Evolutionary conservation across 2,888 invertebrate species (phyloP).

Genomic region (Thera britannica): DNA sequence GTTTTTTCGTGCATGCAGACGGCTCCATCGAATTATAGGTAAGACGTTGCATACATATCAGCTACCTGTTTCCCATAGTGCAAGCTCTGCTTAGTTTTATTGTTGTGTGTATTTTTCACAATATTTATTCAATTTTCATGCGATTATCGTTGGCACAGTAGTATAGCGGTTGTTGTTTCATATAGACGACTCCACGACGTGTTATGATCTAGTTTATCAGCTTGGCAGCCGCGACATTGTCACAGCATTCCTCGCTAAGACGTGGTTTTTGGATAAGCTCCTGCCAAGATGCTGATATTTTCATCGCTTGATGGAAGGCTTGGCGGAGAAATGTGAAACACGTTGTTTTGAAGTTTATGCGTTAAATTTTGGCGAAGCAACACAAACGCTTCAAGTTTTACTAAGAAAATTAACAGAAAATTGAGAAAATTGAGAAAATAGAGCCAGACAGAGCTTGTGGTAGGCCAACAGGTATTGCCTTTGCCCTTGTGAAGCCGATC

Average conservation of each 20-base stretch:
- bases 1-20: too few relatives aligned
- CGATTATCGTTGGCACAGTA: too few relatives aligned
- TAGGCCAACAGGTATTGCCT: too few relatives aligned
- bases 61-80: too few relatives aligned
- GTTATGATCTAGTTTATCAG: conserved; percentile 55
- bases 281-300: conserved; percentile 32
- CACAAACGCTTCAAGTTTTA: background rate
- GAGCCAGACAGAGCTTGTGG: too few relatives aligned
- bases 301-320: conserved; percentile 24
- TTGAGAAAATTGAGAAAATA: too few relatives aligned
- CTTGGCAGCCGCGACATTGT: conserved; percentile 44
- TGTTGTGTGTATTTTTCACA: too few relatives aligned
- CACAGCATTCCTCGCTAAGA: conserved; percentile 23
- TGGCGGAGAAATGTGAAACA: conserved; percentile 7
- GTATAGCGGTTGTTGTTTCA: background rate
- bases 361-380: conserved; percentile 16
- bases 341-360: conserved; percentile 11
- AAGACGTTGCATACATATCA: too few relatives aligned
- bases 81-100: too few relatives aligned
- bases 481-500: background rate
- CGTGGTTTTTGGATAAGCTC: conserved; percentile 27
- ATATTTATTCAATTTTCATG: too few relatives aligned
- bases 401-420: background rate
- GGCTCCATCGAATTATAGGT: too few relatives aligned
- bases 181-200: conserved; percentile 17